Evolutionary conservation across 2,113 vertebrate species (phyloP), one percentile per base, ranked within the genome.

Genomic region (Heptranchias perlo): DNA sequence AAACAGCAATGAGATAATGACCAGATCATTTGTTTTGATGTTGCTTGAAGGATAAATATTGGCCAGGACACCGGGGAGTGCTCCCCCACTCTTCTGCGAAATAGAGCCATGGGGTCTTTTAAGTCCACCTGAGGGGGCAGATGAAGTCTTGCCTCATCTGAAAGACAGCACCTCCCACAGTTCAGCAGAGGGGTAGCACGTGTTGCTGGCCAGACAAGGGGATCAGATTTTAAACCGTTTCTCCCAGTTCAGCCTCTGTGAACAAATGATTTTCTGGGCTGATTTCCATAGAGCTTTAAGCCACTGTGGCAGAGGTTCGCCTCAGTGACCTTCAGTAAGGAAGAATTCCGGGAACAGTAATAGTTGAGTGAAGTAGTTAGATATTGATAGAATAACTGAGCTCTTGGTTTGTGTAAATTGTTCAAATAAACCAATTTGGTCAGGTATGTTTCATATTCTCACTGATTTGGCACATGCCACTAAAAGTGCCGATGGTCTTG

Each of bases 241-340:
- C 49, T 87, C 39, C 39, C 39, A 23, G 78, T 14, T 82, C 39
- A 47, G 78, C 78, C 78, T 44, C 78, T 82, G 76, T 86, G 49
- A 49, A 52, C 52, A 82, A 82, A 82, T 82, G 78, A 82, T 82
- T 82, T 44, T 82, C 78, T 82, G 78, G 78, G 78, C 78, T 47
- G 84, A 52, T 87, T 87, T 52, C 84, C 49, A 52, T 52, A 25
- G 84, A 49, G 39, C 23, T 10, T 87, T 87, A 87, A 87, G 84
- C 47, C 23, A 87, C 49, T 87, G 47, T n/a, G n/a, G n/a, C n/a
- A n/a, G n/a, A n/a, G n/a, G n/a, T n/a, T n/a, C 76, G 44, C 14
- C 39, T 44, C 78, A 44, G 78, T 82, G 78, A 82, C 49, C 84
- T 52, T 28, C 84, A 52, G 44, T 49, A 52, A 87, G 84, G 47